These are phyloP conservation scores for Drosophila tsacasi DNA, from an alignment of 1,140 invertebrate species.

Conservation along the genomic window DNA sequence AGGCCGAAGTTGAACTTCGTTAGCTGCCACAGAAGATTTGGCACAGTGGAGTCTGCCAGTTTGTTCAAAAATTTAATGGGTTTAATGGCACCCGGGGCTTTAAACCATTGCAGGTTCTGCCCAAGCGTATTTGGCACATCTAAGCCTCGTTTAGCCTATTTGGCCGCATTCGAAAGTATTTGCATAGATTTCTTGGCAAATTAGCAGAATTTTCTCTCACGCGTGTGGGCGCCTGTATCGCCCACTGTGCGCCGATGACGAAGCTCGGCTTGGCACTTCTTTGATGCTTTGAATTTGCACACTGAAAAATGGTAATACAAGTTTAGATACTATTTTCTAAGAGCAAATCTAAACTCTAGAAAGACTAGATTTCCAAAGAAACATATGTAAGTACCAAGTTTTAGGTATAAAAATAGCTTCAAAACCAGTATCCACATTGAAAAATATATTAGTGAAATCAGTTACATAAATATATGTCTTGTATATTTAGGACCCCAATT, in stretches of 20 bases:
- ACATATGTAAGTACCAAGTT: neutral
- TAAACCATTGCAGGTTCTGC: neutral
- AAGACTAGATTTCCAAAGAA: no score
- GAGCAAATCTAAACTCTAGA: no score
- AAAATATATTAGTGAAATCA: accelerated
- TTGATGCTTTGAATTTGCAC: conserved; percentile 27
- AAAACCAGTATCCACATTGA: neutral
- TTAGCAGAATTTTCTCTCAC: conserved; percentile 45
- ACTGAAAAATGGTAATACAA: neutral
- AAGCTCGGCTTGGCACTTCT: conserved; percentile 67
- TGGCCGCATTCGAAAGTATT: conserved; percentile 42
- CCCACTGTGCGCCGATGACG: conserved; percentile 67
- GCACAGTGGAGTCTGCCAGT: conserved; percentile 23
- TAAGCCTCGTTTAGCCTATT: conserved; percentile 17
- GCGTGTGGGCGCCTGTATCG: conserved; percentile 23
- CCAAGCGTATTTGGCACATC: conserved; percentile 6
- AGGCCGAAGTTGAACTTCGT: conserved; percentile 32
- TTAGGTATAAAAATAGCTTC: no score
- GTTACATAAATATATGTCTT: neutral
- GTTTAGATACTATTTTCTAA: neutral
- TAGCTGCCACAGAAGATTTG: conserved; percentile 22
- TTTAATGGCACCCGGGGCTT: conserved; percentile 5
- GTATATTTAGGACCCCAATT: neutral
- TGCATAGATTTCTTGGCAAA: conserved; percentile 49
- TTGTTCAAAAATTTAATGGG: neutral